Conservation (phyloP, 2,113 vertebrate species). For the Entomyzon cyanotis region DNA sequence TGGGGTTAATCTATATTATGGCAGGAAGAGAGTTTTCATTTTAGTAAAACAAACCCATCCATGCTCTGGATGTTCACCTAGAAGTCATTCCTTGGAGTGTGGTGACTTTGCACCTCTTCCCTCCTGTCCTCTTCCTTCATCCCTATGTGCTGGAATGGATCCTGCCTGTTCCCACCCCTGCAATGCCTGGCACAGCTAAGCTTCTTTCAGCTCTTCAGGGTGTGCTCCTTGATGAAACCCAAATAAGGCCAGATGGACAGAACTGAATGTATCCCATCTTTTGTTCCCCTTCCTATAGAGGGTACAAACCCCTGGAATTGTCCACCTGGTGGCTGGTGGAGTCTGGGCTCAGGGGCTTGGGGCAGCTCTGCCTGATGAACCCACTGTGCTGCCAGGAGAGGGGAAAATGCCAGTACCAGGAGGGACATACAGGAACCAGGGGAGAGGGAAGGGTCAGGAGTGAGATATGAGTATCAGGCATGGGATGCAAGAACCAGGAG, state of each 20-base stretch:
- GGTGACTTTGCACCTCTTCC: neutral
- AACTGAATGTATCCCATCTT: accelerated
- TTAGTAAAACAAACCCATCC: neutral
- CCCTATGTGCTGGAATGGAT: neutral
- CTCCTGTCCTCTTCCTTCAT: neutral
- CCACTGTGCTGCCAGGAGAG: neutral
- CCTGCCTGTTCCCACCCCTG: neutral
- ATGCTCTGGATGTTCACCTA: neutral
- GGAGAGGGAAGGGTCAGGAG: neutral
- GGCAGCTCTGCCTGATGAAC: neutral
- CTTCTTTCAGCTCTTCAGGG: neutral
- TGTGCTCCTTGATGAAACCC: neutral
- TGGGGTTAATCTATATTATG: neutral
- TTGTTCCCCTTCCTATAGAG: accelerated
- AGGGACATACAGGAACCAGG: neutral
- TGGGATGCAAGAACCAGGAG: neutral
- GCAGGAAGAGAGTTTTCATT: neutral
- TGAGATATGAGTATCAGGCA: too few relatives aligned
- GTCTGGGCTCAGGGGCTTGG: neutral
- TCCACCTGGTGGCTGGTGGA: neutral
- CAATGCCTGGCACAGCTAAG: neutral
- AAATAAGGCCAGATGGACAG: neutral
- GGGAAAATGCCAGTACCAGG: neutral
- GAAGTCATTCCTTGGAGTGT: neutral
- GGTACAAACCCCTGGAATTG: neutral